Evolutionary conservation across 2,113 vertebrate genomes (phyloP).

Genomic region (Malurus melanocephalus): DNA sequence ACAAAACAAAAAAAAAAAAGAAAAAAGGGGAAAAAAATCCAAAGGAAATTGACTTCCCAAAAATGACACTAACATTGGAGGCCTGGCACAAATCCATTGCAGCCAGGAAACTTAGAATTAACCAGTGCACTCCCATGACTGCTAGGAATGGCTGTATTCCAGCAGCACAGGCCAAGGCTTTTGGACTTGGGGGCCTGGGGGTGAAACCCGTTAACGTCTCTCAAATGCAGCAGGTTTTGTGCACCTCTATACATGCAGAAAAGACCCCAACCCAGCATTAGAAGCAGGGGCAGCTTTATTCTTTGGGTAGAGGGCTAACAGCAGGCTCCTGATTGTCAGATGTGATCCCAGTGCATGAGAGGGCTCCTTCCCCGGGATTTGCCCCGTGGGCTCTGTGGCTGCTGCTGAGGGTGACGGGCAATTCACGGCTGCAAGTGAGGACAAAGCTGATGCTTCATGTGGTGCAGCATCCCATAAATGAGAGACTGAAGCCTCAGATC

Average conservation of each 20-base stretch:
- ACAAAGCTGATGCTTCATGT: background rate
- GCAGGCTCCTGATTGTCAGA: background rate
- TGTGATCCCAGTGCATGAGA: background rate
- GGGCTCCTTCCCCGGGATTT: background rate
- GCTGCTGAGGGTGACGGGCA: background rate
- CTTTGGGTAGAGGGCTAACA: background rate
- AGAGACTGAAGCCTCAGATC: background rate
- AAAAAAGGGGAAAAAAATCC: background rate
- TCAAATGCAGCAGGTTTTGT: fast-evolving
- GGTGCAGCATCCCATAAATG: background rate
- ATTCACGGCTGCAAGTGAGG: background rate
- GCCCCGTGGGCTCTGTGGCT: background rate
- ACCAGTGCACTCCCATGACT: constrained; percentile 36
- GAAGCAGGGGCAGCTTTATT: background rate
- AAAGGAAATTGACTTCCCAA: constrained; percentile 81
- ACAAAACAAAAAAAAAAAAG: no score
- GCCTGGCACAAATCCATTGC: constrained; percentile 70
- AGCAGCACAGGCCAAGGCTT: fast-evolving
- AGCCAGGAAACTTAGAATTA: constrained; percentile 75
- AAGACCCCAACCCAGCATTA: no score
- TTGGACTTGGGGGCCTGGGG: background rate
- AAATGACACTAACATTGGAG: constrained; percentile 76
- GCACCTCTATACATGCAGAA: background rate
- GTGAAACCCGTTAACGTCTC: background rate
- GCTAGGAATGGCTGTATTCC: background rate